Evolutionary conservation across 2,797 vertebrate species (phyloP).

Genomic region (Uromys caudimaculatus): DNA sequence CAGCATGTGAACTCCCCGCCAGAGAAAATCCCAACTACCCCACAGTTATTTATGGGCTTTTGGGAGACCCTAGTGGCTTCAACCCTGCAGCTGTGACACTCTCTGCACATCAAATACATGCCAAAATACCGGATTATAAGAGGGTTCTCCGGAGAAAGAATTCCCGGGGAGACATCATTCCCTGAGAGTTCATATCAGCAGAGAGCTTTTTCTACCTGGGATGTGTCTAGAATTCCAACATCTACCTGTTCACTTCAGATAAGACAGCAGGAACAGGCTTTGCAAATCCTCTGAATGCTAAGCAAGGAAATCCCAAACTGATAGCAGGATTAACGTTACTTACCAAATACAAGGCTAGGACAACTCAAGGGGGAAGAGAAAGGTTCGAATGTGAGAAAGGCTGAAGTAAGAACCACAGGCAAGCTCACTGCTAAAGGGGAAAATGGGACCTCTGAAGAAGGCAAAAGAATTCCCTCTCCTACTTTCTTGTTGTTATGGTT

Average conservation of each 20-base stretch:
- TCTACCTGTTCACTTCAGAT: conserved; percentile 70
- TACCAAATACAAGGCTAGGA: conserved; percentile 32
- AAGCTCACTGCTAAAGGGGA: neutral
- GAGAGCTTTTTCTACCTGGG: conserved; percentile 57
- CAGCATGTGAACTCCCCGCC: neutral
- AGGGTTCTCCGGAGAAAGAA: neutral
- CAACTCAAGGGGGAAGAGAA: neutral
- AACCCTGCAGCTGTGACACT: neutral
- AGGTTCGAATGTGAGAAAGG: conserved; percentile 3
- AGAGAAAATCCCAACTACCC: neutral
- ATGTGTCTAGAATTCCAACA: conserved; percentile 67
- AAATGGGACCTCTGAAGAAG: neutral
- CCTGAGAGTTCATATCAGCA: conserved; percentile 40
- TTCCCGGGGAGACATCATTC: conserved; percentile 51
- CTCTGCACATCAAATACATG: neutral
- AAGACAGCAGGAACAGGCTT: conserved; percentile 73
- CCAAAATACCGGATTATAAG: neutral
- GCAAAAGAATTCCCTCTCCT: neutral
- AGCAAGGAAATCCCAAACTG: conserved; percentile 72
- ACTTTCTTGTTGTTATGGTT: neutral
- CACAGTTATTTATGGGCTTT: neutral
- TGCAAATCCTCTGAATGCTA: conserved; percentile 72
- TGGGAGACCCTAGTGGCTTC: neutral
- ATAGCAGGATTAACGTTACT: conserved; percentile 61
- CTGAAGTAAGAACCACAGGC: neutral